Base-by-base conservation (phyloP, 2,888 invertebrate genomes). In the Ophion costatus region DNA sequence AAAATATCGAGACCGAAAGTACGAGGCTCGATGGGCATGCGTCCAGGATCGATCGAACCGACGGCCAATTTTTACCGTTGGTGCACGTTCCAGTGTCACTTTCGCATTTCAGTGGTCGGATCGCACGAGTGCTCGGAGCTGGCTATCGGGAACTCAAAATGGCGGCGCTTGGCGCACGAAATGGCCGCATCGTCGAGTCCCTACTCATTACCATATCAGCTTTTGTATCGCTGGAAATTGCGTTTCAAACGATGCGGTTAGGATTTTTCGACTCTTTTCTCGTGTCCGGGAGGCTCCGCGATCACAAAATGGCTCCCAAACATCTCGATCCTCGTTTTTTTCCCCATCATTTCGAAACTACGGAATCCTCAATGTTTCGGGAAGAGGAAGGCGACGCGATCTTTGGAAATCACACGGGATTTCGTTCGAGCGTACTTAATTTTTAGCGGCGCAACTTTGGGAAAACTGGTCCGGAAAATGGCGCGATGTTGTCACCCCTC, bases 141-240 rank as follows among this genome's bases (percentile, higher is more conserved):
- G 63, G 75, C 10, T 64, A 51, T 64, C 51, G 29, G 20, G 64
- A 75, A 64, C 64, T 64, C 56, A 75, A 66, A 76, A 66, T 76
- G 45, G 63, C 29, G 45, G n/a, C 42, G 22, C 42, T 29, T 24
- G 24, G 42, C 45, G 38, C 63, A 22, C 74, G 63, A 24, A 63
- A 63, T 24, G 63, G 24, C 45, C 42, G 22, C 24, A 0, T 45
- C 61, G 24, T 20, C n/a, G 33, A 57, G 29, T 6, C 24, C 29
- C 9, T 22, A 42, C 14, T 51, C 51, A 17, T 17, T 51, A 2
- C 51, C 51, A 51, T 17, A 51, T 51, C 51, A 51, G 51, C 51
- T 51, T 51, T 51, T 51, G 4, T 17, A 2, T 51, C 51, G 17
- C 14, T 51, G 14, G 14, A 17, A 51, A 17, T 51, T 51, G 38